Base-by-base conservation (phyloP, 2,113 vertebrate genomes). In the Prionailurus bengalensis region DNA sequence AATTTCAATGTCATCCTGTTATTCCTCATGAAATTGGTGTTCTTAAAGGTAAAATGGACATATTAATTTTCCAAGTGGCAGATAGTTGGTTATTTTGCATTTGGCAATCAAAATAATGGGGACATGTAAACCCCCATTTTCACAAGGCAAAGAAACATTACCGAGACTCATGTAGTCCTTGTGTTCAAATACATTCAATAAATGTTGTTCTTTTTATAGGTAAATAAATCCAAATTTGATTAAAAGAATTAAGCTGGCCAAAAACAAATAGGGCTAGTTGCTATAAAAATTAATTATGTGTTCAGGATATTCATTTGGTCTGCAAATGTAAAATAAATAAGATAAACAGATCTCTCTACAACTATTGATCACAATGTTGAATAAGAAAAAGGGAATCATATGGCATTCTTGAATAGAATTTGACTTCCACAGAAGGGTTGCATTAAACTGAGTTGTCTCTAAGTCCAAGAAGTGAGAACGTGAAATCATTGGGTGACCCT, bases 231-330 rank as follows among this genome's bases (percentile, higher is more conserved):
- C 53, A 45, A 79, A 83, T 83, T 89, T 95, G 36, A 53, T 79
- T 80, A 58, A 15, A 80, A 83, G 53, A 93, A 48, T 82, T 63
- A 95, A 70, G 2, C 33, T 83, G 48, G 9, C 29, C 10, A 7
- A 53, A 68, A 87, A 36, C 8, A 5, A 89, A 15, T 45, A 73
- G 70, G 11, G 5, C 1, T 90, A 14, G 31, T n/a, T 96, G 19
- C 12, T 53, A 91, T 71, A 95, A 95, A 95, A 83, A 66, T 95
- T 94, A 93, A 96, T 76, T 78, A 71, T 61, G 8, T 33, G 71
- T 89, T 94, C 45, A 92, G 45, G 42, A 65, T 61, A 92, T 68
- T 80, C 25, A 78, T 48, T 80, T 87, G 5, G 14, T 33, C 5
- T 48, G 9, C 4, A 39, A 63, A 91, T 88, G 7, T 65, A 73